Base-by-base conservation (phyloP, 1,140 invertebrate genomes). In the Heliothis virescens region DNA sequence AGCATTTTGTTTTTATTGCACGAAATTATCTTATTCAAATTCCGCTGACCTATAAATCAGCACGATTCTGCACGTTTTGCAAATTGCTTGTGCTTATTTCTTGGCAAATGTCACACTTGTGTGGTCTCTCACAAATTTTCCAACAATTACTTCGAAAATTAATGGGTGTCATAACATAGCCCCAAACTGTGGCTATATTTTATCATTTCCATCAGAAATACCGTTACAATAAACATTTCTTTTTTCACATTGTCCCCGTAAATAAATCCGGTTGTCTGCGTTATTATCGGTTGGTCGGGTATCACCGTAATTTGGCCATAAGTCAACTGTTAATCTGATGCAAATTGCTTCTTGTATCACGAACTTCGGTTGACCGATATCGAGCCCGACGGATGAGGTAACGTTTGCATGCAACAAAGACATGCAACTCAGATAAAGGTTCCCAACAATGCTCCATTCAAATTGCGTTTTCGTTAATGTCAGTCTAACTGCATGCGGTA, bases 251-350 rank as follows among this genome's bases (percentile, higher is more conserved):
- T 78, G 75, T 67, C 52, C 75, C 75, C 75, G 75, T 78, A 78
- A 78, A 78, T 78, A 78, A 78, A 78, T 57, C 75, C 63, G 75
- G 75, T 78, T 69, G 60, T 59, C 15, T 69, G 26, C 69, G 15
- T 77, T 77, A 77, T 67, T 67, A 77, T 71, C 60, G 16, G 29
- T 34, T 29, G 63, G n/a, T 69, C 75, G 18, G 63, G 75, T 78
- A 57, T 69, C 62, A 78, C 63, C 63, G 75, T 78, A 78, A 78
- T 78, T 69, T 78, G 75, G 52, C 63, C 75, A 78, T 78, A 78
- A 78, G 75, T 78, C 75, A 78, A 69, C 29, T 67, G 75, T 78
- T 78, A 78, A 78, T 78, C 75, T 78, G 75, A 78, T 78, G 75
- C 75, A 78, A 78, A 78, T 78, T 69, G 34, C 50, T 12, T 78